Evolutionary conservation across 2,797 vertebrate species (phyloP).

Genomic region (Myotis findleyi): DNA sequence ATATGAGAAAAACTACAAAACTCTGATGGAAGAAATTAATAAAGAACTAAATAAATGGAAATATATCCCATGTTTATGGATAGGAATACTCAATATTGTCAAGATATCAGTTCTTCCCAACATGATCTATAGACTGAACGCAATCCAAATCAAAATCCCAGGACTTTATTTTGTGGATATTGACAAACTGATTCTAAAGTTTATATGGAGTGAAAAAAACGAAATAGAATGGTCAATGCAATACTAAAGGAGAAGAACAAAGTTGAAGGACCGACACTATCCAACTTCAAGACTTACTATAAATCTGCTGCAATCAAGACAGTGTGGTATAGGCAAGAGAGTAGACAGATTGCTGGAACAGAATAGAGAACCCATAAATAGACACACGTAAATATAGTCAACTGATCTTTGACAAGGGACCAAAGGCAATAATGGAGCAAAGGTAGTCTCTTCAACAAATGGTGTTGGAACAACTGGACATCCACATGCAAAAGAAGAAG

Average conservation of each 20-base stretch:
- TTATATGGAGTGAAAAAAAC: neutral
- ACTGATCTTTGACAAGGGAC: neutral
- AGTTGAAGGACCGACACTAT: neutral
- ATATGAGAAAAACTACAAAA: neutral
- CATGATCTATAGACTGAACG: neutral
- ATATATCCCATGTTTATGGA: neutral
- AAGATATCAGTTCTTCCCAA: neutral
- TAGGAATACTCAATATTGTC: neutral
- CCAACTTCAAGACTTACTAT: neutral
- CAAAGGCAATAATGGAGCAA: slow-evolving; percentile 2
- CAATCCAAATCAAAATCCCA: neutral
- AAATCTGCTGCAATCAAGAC: neutral
- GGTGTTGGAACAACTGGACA: neutral
- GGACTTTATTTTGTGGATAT: neutral
- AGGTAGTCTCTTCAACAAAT: neutral
- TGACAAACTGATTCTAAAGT: neutral
- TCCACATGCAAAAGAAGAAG: neutral
- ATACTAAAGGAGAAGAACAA: neutral
- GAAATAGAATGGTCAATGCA: neutral
- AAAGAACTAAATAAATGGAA: neutral
- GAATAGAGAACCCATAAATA: neutral
- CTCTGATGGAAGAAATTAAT: neutral
- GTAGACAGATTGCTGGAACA: neutral
- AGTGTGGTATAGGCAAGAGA: neutral
- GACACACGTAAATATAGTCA: neutral